A percentile compares a stretch with the other conserved stretches of the same genome.
phyloP scores from a whole-genome alignment of 2,113 vertebrate genomes.

The Pyrgilauda ruficollis region DNA sequence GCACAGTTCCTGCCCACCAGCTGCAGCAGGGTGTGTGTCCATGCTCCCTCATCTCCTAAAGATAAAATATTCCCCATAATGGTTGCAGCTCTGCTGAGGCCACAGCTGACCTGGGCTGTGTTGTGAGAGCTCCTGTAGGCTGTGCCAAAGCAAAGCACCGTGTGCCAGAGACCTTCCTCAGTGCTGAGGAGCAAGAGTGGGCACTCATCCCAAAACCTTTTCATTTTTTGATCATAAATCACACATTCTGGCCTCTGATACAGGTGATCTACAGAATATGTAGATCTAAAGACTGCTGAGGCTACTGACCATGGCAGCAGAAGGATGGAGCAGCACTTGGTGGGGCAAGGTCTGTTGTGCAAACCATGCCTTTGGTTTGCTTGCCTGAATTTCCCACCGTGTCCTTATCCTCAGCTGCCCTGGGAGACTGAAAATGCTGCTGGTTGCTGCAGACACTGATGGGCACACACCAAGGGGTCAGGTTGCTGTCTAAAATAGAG shows the following conservation, averaged over 20 bases:
- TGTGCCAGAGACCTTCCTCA: background rate
- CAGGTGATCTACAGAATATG: background rate
- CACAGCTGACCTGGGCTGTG: background rate
- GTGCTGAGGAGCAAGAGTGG: background rate
- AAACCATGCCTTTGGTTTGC: background rate
- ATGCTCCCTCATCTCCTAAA: background rate
- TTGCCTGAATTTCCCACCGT: fast-evolving
- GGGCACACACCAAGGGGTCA: background rate
- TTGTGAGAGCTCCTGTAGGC: background rate
- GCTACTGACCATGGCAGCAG: background rate
- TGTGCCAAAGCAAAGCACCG: background rate
- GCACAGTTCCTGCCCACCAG: background rate
- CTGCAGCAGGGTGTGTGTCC: background rate
- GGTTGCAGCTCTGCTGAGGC: background rate
- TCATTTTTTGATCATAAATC: background rate
- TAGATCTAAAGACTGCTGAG: background rate
- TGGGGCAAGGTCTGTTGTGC: background rate
- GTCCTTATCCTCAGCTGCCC: background rate
- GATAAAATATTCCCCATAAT: background rate
- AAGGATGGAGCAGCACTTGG: background rate
- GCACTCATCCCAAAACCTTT: background rate
- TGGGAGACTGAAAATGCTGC: background rate
- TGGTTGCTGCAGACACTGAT: fast-evolving
- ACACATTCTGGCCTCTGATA: background rate
- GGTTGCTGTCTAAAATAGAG: background rate